Evolutionary conservation across 2,797 vertebrate species (phyloP).

Genomic region (Syngnathus rostellatus): DNA sequence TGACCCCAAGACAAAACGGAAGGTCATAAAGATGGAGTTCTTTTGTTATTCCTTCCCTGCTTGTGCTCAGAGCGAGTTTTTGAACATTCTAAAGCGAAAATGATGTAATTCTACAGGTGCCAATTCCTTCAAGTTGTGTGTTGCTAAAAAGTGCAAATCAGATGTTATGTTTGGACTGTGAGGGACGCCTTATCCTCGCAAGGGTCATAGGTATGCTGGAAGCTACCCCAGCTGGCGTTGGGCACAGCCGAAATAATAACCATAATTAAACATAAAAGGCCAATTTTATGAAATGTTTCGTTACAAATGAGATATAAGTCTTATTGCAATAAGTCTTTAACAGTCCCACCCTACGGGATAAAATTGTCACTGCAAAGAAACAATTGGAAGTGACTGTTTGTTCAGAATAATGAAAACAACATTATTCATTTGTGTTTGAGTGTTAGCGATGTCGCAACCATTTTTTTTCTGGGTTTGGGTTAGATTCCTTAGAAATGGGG

Average conservation of each 20-base stretch:
- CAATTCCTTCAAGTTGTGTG: neutral
- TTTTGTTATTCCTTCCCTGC: slow-evolving; percentile 15
- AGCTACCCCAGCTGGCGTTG: no score
- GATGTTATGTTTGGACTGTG: neutral
- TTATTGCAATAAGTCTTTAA: neutral
- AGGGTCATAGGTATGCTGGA: no score
- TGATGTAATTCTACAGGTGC: neutral
- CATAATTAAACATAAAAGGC: slow-evolving; percentile 21
- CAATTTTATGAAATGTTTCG: slow-evolving; percentile 5
- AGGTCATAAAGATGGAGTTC: slow-evolving; percentile 33
- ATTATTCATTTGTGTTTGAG: neutral
- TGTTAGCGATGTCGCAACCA: neutral
- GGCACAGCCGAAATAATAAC: slow-evolving; percentile 38
- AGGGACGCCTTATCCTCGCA: neutral
- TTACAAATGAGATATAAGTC: slow-evolving; percentile 5
- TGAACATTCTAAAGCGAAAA: neutral
- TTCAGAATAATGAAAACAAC: neutral
- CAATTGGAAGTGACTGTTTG: neutral
- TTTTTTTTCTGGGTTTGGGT: slow-evolving; percentile 2
- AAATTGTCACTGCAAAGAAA: neutral
- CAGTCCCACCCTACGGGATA: neutral
- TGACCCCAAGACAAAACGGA: slow-evolving; percentile 35
- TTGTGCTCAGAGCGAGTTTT: neutral
- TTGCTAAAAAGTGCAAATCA: neutral
- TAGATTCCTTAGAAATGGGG: slow-evolving; percentile 8